Conservation (phyloP, 2,888 invertebrate species). For the Parnassius orleans region DNA sequence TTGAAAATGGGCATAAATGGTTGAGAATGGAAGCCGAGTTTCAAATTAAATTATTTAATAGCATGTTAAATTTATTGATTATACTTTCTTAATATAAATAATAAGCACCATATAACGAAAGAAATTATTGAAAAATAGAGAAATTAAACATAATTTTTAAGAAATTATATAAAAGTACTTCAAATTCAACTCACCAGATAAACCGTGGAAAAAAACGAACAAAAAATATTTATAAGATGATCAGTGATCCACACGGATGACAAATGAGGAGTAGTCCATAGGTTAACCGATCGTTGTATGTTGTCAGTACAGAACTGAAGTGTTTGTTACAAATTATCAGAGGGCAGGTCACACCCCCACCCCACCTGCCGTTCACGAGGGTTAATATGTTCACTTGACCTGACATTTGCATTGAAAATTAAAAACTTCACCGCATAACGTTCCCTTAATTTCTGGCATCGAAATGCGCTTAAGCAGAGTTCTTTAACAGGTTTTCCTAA, state of each 20-base stretch:
- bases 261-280: constrained; percentile 50
- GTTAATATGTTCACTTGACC: constrained; percentile 75
- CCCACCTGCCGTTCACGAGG: constrained; percentile 47
- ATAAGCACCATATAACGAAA: no score
- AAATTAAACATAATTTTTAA: no score
- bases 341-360: constrained; percentile 66
- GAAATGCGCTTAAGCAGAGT: neutral
- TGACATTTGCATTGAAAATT: constrained; percentile 53
- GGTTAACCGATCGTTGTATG: constrained; percentile 66
- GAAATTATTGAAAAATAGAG: no score
- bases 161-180: no score
- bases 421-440: constrained; percentile 69
- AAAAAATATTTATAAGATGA: constrained; percentile 14
- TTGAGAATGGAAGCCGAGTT: no score
- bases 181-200: constrained; percentile 25
- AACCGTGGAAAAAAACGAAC: constrained; percentile 26
- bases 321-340: constrained; percentile 69
- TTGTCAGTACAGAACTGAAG: constrained; percentile 64
- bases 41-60: no score
- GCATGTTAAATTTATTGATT: no score
- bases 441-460: constrained; percentile 30
- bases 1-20: no score
- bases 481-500: no score
- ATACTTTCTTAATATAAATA: no score
- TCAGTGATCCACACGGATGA: constrained; percentile 43